Evolutionary conservation across 2,113 vertebrate species (phyloP), one percentile per base, ranked within the genome.

Genomic region (Cololabis saira): DNA sequence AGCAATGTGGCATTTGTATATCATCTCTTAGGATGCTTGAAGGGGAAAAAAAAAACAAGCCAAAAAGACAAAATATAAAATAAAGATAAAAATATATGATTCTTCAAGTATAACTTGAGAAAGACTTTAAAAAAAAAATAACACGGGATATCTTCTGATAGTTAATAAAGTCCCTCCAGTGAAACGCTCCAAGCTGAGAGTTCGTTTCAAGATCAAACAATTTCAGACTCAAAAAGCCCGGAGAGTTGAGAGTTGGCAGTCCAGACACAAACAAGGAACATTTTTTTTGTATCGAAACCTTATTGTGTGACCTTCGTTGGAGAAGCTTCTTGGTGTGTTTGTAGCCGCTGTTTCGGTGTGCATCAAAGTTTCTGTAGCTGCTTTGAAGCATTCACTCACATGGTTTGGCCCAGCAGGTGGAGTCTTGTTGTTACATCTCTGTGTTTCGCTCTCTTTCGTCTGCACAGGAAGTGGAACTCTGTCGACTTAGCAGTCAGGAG

Each of bases 391-490:
- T 69, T 71, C 50, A 22, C 11, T 44, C 17, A 17, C 10, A 51
- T 48, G 9, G 22, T 43, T 27, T 37, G 6, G 6, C 6, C 15
- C 7, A 49, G 27, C 13, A 51, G 9, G 17, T 44, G 3, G 10
- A 30, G 11, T 8, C 3, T 21, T 30, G 12, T 17, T 51, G 52
- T 59, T 9, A 69, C 4, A 56, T 48, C 21, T 13, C 12, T 50
- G 1, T 24, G 0, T 65, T 58, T 51, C 45, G 12, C 8, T n/a
- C 75, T 18, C 11, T 1, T 22, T 56, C 47, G 2, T n/a, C 71
- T 47, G 58, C 81, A 13, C 54, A 99, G 97, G 97, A 98, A 84
- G 95, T 99, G 51, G 95, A 98, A 87, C 79, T 99, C 79, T 96
- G 94, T 68, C 95, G 96, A 37, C 48, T 96, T 82, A 94, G 86